Evolutionary conservation across 37 sponge, comb jelly and placozoan species (phyloP).

Genomic region (Sycon ciliatum): DNA sequence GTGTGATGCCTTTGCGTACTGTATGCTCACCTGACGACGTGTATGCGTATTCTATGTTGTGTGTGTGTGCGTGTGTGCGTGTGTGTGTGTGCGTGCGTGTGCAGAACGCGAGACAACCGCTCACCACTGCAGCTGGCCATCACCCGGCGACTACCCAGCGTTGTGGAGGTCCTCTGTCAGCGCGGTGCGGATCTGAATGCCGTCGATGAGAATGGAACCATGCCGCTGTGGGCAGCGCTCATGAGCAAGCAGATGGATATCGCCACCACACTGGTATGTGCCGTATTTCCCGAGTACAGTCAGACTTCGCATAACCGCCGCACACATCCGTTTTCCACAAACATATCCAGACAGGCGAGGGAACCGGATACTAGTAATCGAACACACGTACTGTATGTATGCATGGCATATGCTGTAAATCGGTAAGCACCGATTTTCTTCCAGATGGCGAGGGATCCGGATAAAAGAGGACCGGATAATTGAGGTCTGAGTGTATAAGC

Average conservation of each 20-base stretch:
- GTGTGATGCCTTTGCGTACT: constrained; percentile 1
- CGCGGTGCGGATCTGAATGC: constrained; percentile 50
- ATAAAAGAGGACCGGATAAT: too few relatives aligned
- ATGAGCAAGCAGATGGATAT: constrained; percentile 59
- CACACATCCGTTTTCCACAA: too few relatives aligned
- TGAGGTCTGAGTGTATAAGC: too few relatives aligned
- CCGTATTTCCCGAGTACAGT: too few relatives aligned
- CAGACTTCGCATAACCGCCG: too few relatives aligned
- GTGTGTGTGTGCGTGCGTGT: background rate
- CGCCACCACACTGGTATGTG: constrained; percentile 62
- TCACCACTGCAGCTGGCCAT: constrained; percentile 55
- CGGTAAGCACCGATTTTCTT: too few relatives aligned
- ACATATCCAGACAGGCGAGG: too few relatives aligned
- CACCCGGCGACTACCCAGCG: constrained; percentile 46
- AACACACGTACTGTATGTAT: too few relatives aligned
- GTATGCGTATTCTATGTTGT: background rate
- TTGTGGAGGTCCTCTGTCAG: constrained; percentile 67
- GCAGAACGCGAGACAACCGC: constrained; percentile 40
- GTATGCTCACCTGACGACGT: background rate
- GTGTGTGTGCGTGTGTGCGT: background rate
- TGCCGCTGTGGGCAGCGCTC: constrained; percentile 83
- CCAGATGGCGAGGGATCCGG: too few relatives aligned
- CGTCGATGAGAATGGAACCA: constrained; percentile 56
- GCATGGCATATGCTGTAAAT: too few relatives aligned
- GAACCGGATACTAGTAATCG: too few relatives aligned